Percentiles rank a stretch among this genome's conserved stretches.
phyloP scores from a whole-genome alignment of 2,888 invertebrate genomes.

The Plebejus anna region DNA sequence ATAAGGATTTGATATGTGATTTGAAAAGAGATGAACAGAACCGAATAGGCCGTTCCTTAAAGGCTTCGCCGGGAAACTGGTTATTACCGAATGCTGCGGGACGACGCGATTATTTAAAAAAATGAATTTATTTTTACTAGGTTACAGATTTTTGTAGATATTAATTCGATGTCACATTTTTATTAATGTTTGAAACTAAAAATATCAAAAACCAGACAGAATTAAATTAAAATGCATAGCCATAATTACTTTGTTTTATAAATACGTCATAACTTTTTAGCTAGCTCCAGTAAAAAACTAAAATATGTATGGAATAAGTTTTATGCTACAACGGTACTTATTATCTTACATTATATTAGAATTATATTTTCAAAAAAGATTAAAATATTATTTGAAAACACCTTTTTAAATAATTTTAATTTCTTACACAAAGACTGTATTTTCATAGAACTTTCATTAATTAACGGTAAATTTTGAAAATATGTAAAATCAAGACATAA shows the following conservation, averaged over 20 bases:
- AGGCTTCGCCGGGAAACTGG: constrained; percentile 70
- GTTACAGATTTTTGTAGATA: no score
- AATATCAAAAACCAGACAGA: no score
- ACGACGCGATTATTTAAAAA: constrained; percentile 43
- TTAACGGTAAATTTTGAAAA: not conserved
- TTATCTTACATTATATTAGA: no score
- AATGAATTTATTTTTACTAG: not conserved
- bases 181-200: no score
- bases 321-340: not conserved
- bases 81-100: constrained; percentile 71
- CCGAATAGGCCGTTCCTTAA: constrained; percentile 39
- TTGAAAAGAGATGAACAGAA: constrained; percentile 24
- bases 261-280: not conserved
- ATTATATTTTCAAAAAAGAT: no score
- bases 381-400: no score
- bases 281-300: not conserved
- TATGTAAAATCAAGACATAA: not conserved
- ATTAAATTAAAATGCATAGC: no score
- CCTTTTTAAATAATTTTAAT: no score
- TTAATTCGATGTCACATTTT: no score
- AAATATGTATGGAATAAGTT: not conserved
- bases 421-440: no score
- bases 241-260: no score
- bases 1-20: constrained; percentile 4
- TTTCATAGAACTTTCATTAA: no score